Evolutionary conservation across 2,888 invertebrate species (phyloP), one percentile per base, ranked within the genome.

Genomic region (Kuschelorhynchus macadamiae): DNA sequence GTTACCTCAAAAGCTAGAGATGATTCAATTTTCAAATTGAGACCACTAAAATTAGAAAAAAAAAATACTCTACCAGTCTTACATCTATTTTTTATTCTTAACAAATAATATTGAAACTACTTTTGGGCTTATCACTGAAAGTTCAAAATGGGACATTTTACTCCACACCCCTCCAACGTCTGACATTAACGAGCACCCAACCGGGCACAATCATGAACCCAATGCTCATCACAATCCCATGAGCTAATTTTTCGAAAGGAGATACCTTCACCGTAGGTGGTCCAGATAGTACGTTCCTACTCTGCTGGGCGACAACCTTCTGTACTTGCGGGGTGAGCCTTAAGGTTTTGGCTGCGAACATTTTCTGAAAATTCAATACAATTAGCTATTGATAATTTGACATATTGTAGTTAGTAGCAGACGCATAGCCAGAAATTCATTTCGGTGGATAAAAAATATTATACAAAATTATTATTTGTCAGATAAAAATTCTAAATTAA

Each of bases 111-210:
- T 14, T 39, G 7, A 11, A 39, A 39, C 41, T 14, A 39, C 39
- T 12, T 39, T 25, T 25, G 25, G 25, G 25, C 25, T 25, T 25
- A 25, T n/a, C n/a, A n/a, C n/a, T n/a, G n/a, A n/a, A n/a, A n/a
- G n/a, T n/a, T n/a, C n/a, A n/a, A n/a, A n/a, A n/a, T 25, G 3
- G 7, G 18, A 53, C 16, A 55, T 18, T 18, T 55, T 55, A 55
- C 41, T 55, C 44, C 4, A 11, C 12, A 17, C 21, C 32, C 11
- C 79, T 81, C 76, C 84, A 84, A 39, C 80, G 69, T 49, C 80
- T 79, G 49, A 84, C 76, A 74, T 84, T 78, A 33, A 75, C 71
- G 7, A 83, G 73, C 1, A 84, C 81, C 79, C 81, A 84, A 0
- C 70, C 70, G 14, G 84, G 84, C 25, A 81, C 62, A 21, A 77